phyloP scores from a whole-genome alignment of 2,888 invertebrate species.

The Microctonus hyperodae region DNA sequence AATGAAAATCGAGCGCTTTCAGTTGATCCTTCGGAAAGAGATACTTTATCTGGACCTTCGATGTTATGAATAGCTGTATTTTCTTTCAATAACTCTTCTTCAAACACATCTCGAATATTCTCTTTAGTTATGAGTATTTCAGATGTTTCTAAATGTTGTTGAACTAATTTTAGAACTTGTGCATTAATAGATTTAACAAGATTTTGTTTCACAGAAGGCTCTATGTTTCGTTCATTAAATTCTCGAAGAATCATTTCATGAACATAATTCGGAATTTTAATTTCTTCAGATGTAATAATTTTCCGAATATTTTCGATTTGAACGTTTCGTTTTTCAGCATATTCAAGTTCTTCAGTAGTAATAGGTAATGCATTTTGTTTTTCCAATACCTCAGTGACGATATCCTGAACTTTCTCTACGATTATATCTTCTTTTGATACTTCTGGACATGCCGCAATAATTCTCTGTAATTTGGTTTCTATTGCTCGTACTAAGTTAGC shows the following conservation, averaged over 20 bases:
- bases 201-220: not conserved
- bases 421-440: not conserved
- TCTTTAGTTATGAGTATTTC: not conserved
- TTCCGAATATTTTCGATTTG: not conserved
- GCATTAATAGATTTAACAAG: not conserved
- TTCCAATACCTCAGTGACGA: not conserved
- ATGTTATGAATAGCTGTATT: not conserved
- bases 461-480: not conserved
- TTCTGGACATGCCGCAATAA: not conserved
- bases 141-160: not conserved
- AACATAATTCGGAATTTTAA: not conserved
- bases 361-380: not conserved
- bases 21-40: no score
- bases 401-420: not conserved
- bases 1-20: no score
- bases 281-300: not conserved
- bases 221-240: not conserved
- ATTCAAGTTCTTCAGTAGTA: not conserved
- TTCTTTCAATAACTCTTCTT: not conserved
- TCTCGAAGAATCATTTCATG: not conserved
- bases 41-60: no score
- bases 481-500: slow-evolving; percentile 16
- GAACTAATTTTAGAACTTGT: not conserved
- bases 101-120: not conserved
- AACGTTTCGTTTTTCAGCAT: not conserved